These are phyloP conservation scores for Drosophila seclusa DNA, from an alignment of 2,888 invertebrate species.

Conservation along the genomic window DNA sequence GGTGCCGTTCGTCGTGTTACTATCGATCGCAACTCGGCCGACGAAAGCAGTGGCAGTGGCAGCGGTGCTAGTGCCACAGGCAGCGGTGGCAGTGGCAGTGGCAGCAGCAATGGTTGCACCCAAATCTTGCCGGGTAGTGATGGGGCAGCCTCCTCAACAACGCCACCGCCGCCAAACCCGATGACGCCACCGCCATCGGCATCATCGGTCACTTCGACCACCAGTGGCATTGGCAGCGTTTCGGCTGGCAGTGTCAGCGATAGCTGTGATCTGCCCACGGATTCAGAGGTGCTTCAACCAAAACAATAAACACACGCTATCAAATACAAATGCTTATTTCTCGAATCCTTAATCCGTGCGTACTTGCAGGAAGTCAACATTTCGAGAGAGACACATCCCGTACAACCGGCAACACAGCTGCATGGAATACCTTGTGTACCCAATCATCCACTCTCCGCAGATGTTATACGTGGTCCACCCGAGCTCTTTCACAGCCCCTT, in stretches of 20 bases:
- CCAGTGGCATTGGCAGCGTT: slow-evolving; percentile 83
- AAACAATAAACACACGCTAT: background rate
- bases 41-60: slow-evolving; percentile 69
- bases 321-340: background rate
- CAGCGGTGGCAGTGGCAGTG: slow-evolving; percentile 39
- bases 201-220: slow-evolving; percentile 84
- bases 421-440: slow-evolving; percentile 60
- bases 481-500: slow-evolving; percentile 87
- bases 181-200: slow-evolving; percentile 84
- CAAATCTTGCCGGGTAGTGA: slow-evolving; percentile 50
- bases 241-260: slow-evolving; percentile 83
- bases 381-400: slow-evolving; percentile 88
- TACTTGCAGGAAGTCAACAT: slow-evolving; percentile 88
- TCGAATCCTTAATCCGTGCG: background rate
- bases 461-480: slow-evolving; percentile 86
- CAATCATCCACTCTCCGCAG: slow-evolving; percentile 77
- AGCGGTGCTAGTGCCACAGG: background rate
- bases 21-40: slow-evolving; percentile 83
- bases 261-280: slow-evolving; percentile 84
- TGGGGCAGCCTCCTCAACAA: slow-evolving; percentile 63
- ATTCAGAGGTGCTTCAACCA: slow-evolving; percentile 81
- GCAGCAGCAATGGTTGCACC: slow-evolving; percentile 53
- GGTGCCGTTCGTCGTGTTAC: slow-evolving; percentile 85
- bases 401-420: slow-evolving; percentile 86
- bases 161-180: slow-evolving; percentile 73